phyloP scores from a whole-genome alignment of 1,140 invertebrate genomes.

The Macrobrachium nipponense region DNA sequence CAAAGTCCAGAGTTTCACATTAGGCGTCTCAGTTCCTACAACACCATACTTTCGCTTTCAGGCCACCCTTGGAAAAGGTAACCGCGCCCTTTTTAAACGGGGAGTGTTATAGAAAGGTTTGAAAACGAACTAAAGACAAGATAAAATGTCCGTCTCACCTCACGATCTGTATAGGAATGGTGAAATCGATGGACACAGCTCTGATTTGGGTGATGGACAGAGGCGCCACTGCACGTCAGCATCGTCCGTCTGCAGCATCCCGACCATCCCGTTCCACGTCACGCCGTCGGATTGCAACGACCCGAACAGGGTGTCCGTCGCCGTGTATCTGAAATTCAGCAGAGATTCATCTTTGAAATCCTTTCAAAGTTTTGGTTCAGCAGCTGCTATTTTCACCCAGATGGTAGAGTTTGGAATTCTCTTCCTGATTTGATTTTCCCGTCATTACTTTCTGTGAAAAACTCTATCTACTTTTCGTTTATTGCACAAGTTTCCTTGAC shows the following conservation, averaged over 20 bases:
- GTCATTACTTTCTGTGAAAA: too few relatives aligned
- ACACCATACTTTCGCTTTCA: too few relatives aligned
- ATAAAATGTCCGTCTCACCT: constrained; percentile 28
- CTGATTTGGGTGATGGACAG: constrained; percentile 55
- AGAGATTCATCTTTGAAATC: background rate
- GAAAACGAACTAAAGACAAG: background rate
- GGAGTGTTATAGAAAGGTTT: background rate
- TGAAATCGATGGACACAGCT: constrained; percentile 49
- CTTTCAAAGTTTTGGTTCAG: background rate
- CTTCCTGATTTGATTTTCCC: too few relatives aligned
- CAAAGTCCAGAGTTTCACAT: too few relatives aligned
- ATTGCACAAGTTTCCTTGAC: too few relatives aligned
- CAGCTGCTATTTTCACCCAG: too few relatives aligned
- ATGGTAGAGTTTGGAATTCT: too few relatives aligned
- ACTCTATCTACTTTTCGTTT: too few relatives aligned
- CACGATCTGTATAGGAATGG: constrained; percentile 55
- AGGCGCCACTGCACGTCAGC: constrained; percentile 56
- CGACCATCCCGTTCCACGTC: constrained; percentile 61
- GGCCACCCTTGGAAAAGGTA: background rate
- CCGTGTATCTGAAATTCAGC: constrained; percentile 38
- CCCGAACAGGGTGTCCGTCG: constrained; percentile 50
- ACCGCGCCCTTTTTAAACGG: background rate
- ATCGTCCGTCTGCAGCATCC: constrained; percentile 48
- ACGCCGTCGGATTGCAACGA: constrained; percentile 42
- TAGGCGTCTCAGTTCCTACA: too few relatives aligned